Conservation (phyloP, 1,140 invertebrate genomes). For the Macrotrachela quadricornifera region DNA sequence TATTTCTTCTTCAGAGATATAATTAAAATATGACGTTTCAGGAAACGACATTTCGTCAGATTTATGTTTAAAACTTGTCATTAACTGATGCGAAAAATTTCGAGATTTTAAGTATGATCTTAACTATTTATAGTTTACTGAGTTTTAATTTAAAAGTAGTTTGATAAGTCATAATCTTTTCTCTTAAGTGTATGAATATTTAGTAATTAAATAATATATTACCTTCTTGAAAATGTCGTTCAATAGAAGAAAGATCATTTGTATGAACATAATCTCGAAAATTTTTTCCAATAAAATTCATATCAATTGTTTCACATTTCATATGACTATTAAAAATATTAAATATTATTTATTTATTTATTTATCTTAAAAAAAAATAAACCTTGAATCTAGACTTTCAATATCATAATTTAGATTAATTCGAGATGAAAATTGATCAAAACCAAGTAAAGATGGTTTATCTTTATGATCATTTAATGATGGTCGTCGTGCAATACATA, state of each 20-base stretch:
- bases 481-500: slow-evolving; percentile 60
- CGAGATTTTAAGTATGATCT: too few relatives aligned
- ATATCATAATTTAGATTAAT: slow-evolving; percentile 63
- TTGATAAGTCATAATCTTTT: too few relatives aligned
- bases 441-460: slow-evolving; percentile 31
- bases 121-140: too few relatives aligned
- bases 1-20: too few relatives aligned
- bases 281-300: slow-evolving; percentile 20
- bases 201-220: too few relatives aligned
- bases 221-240: slow-evolving; percentile 19
- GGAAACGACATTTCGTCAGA: too few relatives aligned
- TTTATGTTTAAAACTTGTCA: too few relatives aligned
- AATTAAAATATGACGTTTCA: too few relatives aligned
- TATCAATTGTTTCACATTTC: slow-evolving; percentile 13
- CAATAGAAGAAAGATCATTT: slow-evolving; percentile 18
- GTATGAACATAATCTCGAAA: slow-evolving; percentile 22
- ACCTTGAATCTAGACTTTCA: slow-evolving; percentile 47
- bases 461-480: slow-evolving; percentile 48
- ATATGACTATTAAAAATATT: slow-evolving; percentile 33
- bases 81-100: too few relatives aligned
- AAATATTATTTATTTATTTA: not conserved
- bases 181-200: too few relatives aligned
- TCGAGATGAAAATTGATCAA: slow-evolving; percentile 75
- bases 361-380: not conserved
- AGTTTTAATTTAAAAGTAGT: too few relatives aligned